phyloP scores from a whole-genome alignment of 2,888 invertebrate genomes.

The Esperia sulphurella region DNA sequence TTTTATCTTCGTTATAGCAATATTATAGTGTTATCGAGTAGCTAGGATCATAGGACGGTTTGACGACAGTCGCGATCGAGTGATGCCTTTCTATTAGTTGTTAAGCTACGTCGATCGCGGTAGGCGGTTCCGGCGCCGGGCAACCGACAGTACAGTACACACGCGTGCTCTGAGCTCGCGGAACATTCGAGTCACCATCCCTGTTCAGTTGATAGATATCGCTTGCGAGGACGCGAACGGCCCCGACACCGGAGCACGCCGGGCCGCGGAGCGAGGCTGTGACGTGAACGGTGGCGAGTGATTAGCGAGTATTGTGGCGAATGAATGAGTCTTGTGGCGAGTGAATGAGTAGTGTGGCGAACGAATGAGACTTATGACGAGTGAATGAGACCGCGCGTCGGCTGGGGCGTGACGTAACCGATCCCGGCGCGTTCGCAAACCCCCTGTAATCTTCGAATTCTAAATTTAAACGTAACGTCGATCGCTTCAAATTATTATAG shows the following conservation, averaged over 20 bases:
- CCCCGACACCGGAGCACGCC: slow-evolving; percentile 17
- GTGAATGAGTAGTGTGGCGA: not conserved
- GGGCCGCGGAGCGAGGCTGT: slow-evolving; percentile 8
- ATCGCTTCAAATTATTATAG: slow-evolving; percentile 68
- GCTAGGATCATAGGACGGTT: slow-evolving; percentile 35
- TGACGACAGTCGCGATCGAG: slow-evolving; percentile 26
- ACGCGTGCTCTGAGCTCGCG: slow-evolving; percentile 25
- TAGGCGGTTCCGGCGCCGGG: slow-evolving; percentile 28
- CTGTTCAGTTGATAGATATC: not conserved
- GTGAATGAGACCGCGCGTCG: not conserved
- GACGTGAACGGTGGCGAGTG: not conserved
- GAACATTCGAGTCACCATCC: slow-evolving; percentile 16
- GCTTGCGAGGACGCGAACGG: not conserved
- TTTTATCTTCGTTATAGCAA: slow-evolving; percentile 45
- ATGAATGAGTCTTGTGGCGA: not conserved
- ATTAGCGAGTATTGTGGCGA: not conserved
- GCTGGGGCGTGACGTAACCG: slow-evolving; percentile 15
- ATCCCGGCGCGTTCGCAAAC: slow-evolving; percentile 33
- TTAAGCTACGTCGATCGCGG: not conserved
- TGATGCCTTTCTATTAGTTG: slow-evolving; percentile 21
- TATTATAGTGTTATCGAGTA: slow-evolving; percentile 43
- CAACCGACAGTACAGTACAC: slow-evolving; percentile 16
- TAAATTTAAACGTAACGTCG: slow-evolving; percentile 58
- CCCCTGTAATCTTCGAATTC: slow-evolving; percentile 57
- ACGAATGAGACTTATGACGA: not conserved